Evolutionary conservation across 2,888 invertebrate genomes (phyloP).

Genomic region (Ochlodes sylvanus): DNA sequence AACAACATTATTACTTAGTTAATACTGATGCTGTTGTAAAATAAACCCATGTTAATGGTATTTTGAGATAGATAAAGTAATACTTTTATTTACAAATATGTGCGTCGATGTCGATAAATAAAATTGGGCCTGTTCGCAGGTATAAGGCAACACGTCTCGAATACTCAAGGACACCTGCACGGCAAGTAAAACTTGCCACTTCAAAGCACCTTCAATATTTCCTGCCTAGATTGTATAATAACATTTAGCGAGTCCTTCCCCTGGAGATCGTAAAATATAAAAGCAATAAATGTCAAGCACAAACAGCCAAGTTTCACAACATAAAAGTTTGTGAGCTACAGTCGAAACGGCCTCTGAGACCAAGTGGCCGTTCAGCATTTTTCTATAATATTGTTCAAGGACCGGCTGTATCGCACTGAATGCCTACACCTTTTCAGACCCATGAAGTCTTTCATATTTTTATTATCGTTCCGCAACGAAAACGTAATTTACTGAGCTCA

Average conservation of each 20-base stretch:
- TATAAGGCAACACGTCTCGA: slow-evolving; percentile 11
- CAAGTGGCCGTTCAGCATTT: slow-evolving; percentile 68
- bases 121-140: neutral
- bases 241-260: slow-evolving; percentile 63
- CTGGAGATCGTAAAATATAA: slow-evolving; percentile 72
- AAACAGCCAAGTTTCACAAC: slow-evolving; percentile 76
- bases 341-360: slow-evolving; percentile 56
- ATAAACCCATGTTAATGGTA: too few species aligned
- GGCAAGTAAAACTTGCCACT: slow-evolving; percentile 20
- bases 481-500: slow-evolving; percentile 25
- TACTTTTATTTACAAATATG: neutral
- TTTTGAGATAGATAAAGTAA: too few species aligned
- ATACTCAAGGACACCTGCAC: slow-evolving; percentile 43
- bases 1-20: too few species aligned
- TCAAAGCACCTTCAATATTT: slow-evolving; percentile 21
- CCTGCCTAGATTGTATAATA: slow-evolving; percentile 39
- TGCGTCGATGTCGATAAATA: neutral
- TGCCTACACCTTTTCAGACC: slow-evolving; percentile 38
- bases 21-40: too few species aligned
- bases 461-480: slow-evolving; percentile 25
- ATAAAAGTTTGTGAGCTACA: slow-evolving; percentile 71
- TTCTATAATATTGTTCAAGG: slow-evolving; percentile 59
- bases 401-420: slow-evolving; percentile 40
- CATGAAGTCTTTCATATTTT: slow-evolving; percentile 28
- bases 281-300: slow-evolving; percentile 78